Base-by-base conservation (phyloP, 2,113 vertebrate species). In the Acanthisitta chloris region DNA sequence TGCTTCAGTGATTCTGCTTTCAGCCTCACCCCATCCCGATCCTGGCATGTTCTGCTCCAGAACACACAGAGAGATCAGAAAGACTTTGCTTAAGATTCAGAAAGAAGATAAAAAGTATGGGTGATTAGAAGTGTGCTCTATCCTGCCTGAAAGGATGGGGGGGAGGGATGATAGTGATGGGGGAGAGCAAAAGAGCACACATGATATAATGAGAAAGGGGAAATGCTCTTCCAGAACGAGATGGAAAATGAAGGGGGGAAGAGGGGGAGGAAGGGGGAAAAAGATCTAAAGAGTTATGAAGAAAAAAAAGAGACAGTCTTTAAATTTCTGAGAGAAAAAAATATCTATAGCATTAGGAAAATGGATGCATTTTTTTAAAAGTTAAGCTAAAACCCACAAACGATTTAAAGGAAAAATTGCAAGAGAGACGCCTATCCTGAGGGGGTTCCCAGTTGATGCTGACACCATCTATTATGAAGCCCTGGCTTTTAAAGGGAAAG, bases 1-100 rank as follows among this genome's bases (percentile, higher is more conserved):
- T 88, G 67, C 46, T 93, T 74, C 64, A 17, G 14, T 74, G 74
- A 93, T 88, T 90, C 77, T 64, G 58, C 79, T 95, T 92, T 95
- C 82, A 95, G 85, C 43, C 57, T 95, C 91, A 72, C 62, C 82
- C 66, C 74, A 51, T 78, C 88, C 81, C 0, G 0, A 58, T 88
- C 70, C 81, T 55, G 81, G 66, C 5, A 2, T 8, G 51, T 88
- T 94, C 79, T 70, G 74, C 85, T 93, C 55, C 81, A 71, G 95
- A 96, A 96, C 95, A 94, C 95, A 96, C 94, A 92, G 29, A 65
- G 46, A 96, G 92, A 96, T 95, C 93, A 93, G 71, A 96, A 90
- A 86, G 54, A 38, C 38, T 86, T 48, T 80, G 72, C 92, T 71
- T 51, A n/a, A 91, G 93, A 93, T 96, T 81, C 62, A 88, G 64